Conservation (phyloP, 2,113 vertebrate species). For the Oxygymnocypris stewartii region DNA sequence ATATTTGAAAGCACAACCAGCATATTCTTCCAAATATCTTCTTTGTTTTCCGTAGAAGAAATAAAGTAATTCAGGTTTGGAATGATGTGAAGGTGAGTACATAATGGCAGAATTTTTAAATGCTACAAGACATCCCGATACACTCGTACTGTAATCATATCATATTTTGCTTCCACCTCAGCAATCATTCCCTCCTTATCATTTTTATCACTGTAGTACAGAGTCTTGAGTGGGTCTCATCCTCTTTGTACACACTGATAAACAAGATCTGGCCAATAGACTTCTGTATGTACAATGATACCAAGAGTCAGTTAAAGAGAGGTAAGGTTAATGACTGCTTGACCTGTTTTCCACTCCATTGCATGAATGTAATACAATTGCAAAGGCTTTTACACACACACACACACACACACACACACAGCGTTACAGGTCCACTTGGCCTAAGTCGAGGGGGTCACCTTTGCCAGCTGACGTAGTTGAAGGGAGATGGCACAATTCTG, state of each 20-base stretch:
- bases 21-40: neutral
- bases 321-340: slow-evolving; percentile 32
- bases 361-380: neutral
- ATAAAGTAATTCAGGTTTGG: neutral
- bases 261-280: neutral
- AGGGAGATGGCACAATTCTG: slow-evolving; percentile 2
- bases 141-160: neutral
- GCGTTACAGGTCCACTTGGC: neutral
- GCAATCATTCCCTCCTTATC: slow-evolving; percentile 17
- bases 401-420: neutral
- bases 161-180: neutral
- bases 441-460: neutral
- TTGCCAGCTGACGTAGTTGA: neutral
- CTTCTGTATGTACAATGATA: neutral
- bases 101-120: neutral
- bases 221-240: slow-evolving; percentile 4
- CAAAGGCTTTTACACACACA: neutral
- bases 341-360: neutral
- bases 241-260: neutral
- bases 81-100: neutral
- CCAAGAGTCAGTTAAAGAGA: neutral
- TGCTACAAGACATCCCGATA: neutral
- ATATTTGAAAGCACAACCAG: neutral
- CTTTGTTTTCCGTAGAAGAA: neutral
- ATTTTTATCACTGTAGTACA: neutral